Base-by-base conservation (phyloP, 2,888 invertebrate genomes). In the Tolmerus cingulatus region DNA sequence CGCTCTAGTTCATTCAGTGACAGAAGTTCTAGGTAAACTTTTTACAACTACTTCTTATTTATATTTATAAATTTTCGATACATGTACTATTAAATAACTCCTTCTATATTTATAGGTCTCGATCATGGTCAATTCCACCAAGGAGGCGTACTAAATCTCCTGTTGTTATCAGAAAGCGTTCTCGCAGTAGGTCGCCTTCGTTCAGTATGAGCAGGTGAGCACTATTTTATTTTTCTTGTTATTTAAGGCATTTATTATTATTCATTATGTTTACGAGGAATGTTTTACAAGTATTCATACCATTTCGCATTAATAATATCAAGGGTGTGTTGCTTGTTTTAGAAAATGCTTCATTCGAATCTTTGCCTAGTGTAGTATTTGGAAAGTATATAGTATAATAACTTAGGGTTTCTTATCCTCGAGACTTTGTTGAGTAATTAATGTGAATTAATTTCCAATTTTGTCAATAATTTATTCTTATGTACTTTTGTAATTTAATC, bases 91-190 rank as follows among this genome's bases (percentile, higher is more conserved):
- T 40, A 40, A 40, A 40, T 46, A 46, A 46, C 16, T 14, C 14
- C 14, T 2, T 7, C 34, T 7, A 8, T 8, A 46, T 46, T 46
- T 87, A n/a, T 55, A 91, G 91, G 88, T 91, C 90, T 40, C 90
- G 90, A 88, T 91, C 90, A 74, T 89, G 90, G 87, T 90, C 90
- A 16, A 90, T 89, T 86, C 90, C 90, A 87, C 90, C 90, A 19
- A 88, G 91, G 87, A 89, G 90, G 87, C 89, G 90, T 86, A 90
- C 90, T 84, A 89, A 90, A 89, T 90, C 91, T 37, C 91, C 90
- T 57, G 89, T 88, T 14, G 66, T 87, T 34, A 43, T 86, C 1
- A 89, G 89, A 86, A 90, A 90, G 66, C 89, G 91, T 46, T 90
- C 91, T 5, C 88, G 91, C 77, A 90, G 90, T 87, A 90, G 91